Conservation (phyloP, 1,140 invertebrate genomes). For the Sminthurinus signatus region DNA sequence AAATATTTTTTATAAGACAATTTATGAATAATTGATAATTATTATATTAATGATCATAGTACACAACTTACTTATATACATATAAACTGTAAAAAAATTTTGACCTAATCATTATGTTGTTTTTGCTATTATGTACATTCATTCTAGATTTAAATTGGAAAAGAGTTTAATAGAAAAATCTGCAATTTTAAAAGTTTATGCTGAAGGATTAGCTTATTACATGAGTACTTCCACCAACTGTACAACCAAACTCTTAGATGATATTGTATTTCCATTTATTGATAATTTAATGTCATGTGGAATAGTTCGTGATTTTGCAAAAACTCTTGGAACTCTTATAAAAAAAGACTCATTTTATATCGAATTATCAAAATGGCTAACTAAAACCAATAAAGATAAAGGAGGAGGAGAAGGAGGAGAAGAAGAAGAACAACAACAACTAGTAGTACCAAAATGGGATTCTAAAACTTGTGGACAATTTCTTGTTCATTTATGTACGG, state of each 20-base stretch:
- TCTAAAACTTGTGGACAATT: too few relatives aligned
- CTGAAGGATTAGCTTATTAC: slow-evolving; percentile 2
- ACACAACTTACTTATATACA: too few relatives aligned
- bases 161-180: slow-evolving; percentile 5
- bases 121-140: too few relatives aligned
- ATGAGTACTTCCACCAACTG: background rate
- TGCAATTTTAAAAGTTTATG: slow-evolving; percentile 8
- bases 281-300: background rate
- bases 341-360: background rate
- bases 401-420: too few relatives aligned
- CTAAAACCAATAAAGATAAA: background rate
- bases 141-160: background rate
- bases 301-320: background rate
- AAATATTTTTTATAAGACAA: background rate
- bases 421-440: too few relatives aligned
- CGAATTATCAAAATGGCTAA: background rate
- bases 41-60: too few relatives aligned
- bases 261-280: background rate
- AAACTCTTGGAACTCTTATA: background rate
- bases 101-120: too few relatives aligned
- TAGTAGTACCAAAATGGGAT: too few relatives aligned
- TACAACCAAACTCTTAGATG: background rate
- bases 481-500: too few relatives aligned
- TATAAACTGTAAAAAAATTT: too few relatives aligned
- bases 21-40: background rate